Base-by-base conservation (phyloP, 2,888 invertebrate genomes). In the Carabus problematicus region DNA sequence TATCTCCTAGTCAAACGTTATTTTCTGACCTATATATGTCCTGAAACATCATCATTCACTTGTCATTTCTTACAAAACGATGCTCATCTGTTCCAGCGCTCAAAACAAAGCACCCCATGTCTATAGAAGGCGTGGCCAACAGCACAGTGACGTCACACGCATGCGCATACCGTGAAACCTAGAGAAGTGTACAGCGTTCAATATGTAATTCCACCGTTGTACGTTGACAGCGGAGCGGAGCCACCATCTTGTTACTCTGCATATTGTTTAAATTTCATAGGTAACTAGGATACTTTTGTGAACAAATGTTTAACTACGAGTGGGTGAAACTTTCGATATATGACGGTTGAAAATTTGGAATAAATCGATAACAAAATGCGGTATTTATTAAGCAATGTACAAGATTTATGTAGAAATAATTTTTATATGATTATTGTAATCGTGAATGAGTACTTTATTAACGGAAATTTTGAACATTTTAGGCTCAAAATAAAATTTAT, bases 131-230 rank as follows among this genome's bases (percentile, higher is more conserved):
- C 49, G 67, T 59, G 54, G 67, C 67, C 41, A 12, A 40, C 9
- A 18, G 3, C 40, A 12, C n/a, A 9, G 14, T 67, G 67, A 67
- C 67, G 60, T 60, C 67, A 60, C 2, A n/a, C 60, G 60, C 67
- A 59, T 67, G 67, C 67, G 67, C 19, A 45, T 6, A 42, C 3
- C 7, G 11, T 14, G 29, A 54, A 11, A 45, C 39, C 9, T 11
- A 16, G 11, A 14, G 49, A 14, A 16, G n/a, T n/a, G 9, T 16
- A 41, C 18, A 60, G 8, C 60, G 67, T 60, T 67, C 67, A 60
- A 67, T 67, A 67, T 59, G 52, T 59, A 42, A 67, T 67, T 67
- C 67, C 39, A n/a, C 42, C 9, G 41, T 67, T 67, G 43, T 18
- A 40, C 67, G 67, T 43, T 49, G 8, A n/a, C 6, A 39, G 41